Base-by-base conservation (phyloP, 2,113 vertebrate species). In the Cepphus grylle region DNA sequence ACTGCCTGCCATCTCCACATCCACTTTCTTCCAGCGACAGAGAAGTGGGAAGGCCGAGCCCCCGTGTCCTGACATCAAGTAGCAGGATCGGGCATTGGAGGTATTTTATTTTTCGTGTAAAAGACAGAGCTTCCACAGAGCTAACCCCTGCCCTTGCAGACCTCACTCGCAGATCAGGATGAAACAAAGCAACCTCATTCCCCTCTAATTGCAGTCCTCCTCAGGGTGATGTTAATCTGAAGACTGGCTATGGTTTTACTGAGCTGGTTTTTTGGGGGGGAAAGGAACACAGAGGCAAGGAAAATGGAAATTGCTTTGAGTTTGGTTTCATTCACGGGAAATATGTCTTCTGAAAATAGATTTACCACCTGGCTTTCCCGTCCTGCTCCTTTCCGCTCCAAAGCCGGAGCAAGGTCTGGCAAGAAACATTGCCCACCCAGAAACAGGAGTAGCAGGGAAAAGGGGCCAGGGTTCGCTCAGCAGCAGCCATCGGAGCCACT, bases 371-470 rank as follows among this genome's bases (percentile, higher is more conserved):
- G 43, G 9, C 91, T 89, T 82, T 81, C 30, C 78, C 40, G 11
- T 34, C 19, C 40, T 63, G 30, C 23, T 88, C 26, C 56, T 76
- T 40, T 79, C 65, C 56, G 38, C 32, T 61, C 40, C 36, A 45
- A 65, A 76, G 58, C 4, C 2, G 2, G 45, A 74, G 25, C 23
- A 5, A 88, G 21, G n/a, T 9, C 11, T 58, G 62, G 42, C 30
- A 62, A 50, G 65, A 79, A 79, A 43, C 2, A 0, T 7, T 20
- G 2, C 32, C 38, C 42, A n/a, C 17, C 11, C 45, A 74, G 52
- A 38, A 66, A 25, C 2, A 8, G 32, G 27, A 73, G 55, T 3
- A 3, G 30, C 0, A 0, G 42, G 15, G 47, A 11, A 58, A 79
- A 49, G 32, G 32, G 22, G 40, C 20, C 14, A 15, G 49, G 49